Percentiles rank a stretch among this genome's conserved stretches.
Conservation (phyloP, 2,888 invertebrate genomes). For the Branchellion lobata region DNA sequence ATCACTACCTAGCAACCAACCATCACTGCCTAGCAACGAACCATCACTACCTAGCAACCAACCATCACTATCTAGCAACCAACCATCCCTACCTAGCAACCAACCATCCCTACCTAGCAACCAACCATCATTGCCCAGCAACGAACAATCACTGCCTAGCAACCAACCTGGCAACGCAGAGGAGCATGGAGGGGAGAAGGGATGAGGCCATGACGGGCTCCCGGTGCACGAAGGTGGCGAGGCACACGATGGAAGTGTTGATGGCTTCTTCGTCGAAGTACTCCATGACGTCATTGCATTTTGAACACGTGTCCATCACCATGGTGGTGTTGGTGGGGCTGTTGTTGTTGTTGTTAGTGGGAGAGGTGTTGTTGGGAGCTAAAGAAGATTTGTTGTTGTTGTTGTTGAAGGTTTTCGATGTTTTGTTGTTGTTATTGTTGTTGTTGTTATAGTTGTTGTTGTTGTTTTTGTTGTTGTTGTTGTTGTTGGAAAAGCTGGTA, state of each 20-base stretch:
- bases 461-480: too few relatives aligned
- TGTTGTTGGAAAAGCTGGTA: too few relatives aligned
- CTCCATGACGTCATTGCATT: constrained; percentile 74
- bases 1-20: too few relatives aligned
- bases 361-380: background rate
- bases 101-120: too few relatives aligned
- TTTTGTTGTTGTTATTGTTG: background rate
- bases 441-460: too few relatives aligned
- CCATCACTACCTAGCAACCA: too few relatives aligned
- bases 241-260: constrained; percentile 84
- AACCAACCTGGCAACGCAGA: constrained; percentile 73
- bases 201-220: constrained; percentile 91
- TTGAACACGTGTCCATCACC: constrained; percentile 70
- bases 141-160: background rate
- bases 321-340: constrained; percentile 45
- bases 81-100: too few relatives aligned
- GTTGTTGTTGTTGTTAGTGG: background rate
- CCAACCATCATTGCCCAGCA: background rate
- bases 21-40: too few relatives aligned
- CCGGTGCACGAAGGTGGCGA: constrained; percentile 92
- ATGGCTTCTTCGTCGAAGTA: constrained; percentile 94
- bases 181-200: constrained; percentile 84
- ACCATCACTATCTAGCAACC: too few relatives aligned
- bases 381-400: background rate
- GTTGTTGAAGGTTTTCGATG: background rate